These are phyloP conservation scores for Cichladusa arquata DNA, from an alignment of 2,113 vertebrate genomes.

Conservation along the genomic window DNA sequence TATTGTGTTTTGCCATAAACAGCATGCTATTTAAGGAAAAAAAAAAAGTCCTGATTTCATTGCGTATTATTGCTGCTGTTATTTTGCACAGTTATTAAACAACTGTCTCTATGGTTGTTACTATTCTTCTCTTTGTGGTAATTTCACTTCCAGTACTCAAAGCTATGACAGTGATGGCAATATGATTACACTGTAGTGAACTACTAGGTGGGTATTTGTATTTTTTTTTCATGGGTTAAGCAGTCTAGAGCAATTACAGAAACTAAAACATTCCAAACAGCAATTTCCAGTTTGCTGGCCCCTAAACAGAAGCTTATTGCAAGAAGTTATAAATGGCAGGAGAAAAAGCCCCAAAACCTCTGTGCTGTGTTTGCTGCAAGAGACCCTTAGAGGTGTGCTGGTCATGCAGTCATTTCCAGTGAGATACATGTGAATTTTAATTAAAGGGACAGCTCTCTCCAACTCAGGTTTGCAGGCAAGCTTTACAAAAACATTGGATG, in stretches of 20 bases:
- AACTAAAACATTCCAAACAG: background rate
- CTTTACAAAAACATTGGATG: background rate
- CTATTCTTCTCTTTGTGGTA: background rate
- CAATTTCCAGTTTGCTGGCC: background rate
- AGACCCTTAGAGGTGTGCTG: background rate
- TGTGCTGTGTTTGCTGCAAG: background rate
- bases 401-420: background rate
- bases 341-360: fast-evolving
- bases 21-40: background rate
- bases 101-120: background rate
- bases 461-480: background rate
- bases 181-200: background rate
- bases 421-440: conserved; percentile 37
- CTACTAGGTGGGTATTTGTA: background rate
- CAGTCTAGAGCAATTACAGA: background rate
- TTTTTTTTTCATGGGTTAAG: background rate
- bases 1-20: background rate
- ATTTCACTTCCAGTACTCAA: background rate
- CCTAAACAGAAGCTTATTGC: background rate
- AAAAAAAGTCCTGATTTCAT: background rate
- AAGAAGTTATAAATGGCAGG: background rate
- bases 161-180: background rate
- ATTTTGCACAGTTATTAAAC: background rate
- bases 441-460: background rate
- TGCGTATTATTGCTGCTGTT: background rate